These are phyloP conservation scores for Caenorhabditis imperialis DNA, from an alignment of 2,888 invertebrate species.

Conservation along the genomic window DNA sequence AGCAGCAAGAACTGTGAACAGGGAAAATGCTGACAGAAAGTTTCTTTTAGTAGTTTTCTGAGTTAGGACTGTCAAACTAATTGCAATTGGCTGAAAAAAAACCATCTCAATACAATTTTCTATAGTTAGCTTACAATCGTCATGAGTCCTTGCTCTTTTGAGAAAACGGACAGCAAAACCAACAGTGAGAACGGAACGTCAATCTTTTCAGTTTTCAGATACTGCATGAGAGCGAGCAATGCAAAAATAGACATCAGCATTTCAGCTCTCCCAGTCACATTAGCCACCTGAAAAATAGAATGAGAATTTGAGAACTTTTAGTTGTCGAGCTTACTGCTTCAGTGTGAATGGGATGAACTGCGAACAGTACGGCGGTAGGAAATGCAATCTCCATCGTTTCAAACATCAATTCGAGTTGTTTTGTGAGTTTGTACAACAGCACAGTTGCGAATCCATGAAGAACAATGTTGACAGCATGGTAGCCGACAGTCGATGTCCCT, in stretches of 20 bases:
- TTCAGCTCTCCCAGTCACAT: slow-evolving; percentile 93
- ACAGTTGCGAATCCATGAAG: slow-evolving; percentile 84
- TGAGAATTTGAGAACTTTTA: background rate
- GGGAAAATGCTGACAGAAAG: background rate
- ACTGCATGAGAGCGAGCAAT: slow-evolving; percentile 82
- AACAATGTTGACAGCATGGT: slow-evolving; percentile 86
- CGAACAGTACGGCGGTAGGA: slow-evolving; percentile 86
- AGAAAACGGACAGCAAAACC: slow-evolving; percentile 80
- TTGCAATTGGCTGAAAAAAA: slow-evolving; percentile 42
- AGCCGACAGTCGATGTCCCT: slow-evolving; percentile 80
- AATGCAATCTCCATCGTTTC: slow-evolving; percentile 17
- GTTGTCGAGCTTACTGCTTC: slow-evolving; percentile 84
- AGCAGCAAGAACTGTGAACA: background rate
- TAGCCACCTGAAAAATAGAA: slow-evolving; percentile 83
- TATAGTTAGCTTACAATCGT: slow-evolving; percentile 84
- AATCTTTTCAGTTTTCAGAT: background rate
- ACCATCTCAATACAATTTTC: background rate
- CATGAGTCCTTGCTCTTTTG: slow-evolving; percentile 93
- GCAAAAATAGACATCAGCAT: slow-evolving; percentile 88
- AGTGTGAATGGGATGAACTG: slow-evolving; percentile 92
- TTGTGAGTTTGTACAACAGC: slow-evolving; percentile 55
- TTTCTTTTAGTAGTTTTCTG: background rate
- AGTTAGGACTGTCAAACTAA: background rate
- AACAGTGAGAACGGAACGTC: slow-evolving; percentile 3
- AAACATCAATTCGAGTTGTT: slow-evolving; percentile 28